Evolutionary conservation across 2,113 vertebrate species (phyloP).

Genomic region (Anoura caudifer): DNA sequence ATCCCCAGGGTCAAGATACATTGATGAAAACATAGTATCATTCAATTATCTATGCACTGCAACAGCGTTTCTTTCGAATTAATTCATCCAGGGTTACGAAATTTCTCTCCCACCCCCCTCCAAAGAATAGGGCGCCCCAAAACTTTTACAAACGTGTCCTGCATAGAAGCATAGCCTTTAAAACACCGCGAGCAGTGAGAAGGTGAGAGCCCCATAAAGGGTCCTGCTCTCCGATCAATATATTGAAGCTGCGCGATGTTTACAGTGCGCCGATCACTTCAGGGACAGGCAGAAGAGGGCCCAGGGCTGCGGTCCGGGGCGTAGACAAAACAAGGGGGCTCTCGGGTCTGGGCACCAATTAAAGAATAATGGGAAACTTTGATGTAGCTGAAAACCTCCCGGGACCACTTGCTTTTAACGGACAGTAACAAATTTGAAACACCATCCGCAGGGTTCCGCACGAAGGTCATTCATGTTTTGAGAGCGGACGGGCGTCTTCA

Average conservation of each 20-base stretch:
- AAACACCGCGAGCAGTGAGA: slow-evolving; percentile 49
- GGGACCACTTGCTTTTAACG: slow-evolving; percentile 73
- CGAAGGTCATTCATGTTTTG: not conserved
- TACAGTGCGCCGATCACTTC: slow-evolving; percentile 69
- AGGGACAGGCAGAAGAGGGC: slow-evolving; percentile 75
- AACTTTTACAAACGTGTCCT: slow-evolving; percentile 39
- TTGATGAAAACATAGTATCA: not conserved
- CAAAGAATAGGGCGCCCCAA: not conserved
- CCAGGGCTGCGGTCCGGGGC: slow-evolving; percentile 42
- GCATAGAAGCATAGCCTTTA: slow-evolving; percentile 29
- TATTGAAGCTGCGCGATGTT: slow-evolving; percentile 77
- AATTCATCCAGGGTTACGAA: not conserved
- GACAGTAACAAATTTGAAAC: slow-evolving; percentile 58
- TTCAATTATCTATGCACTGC: not conserved
- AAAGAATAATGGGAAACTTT: slow-evolving; percentile 71
- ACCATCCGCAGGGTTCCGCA: not conserved
- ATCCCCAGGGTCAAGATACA: not conserved
- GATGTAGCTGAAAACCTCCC: slow-evolving; percentile 71
- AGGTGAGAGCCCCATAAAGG: slow-evolving; percentile 70
- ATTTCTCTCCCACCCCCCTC: not conserved
- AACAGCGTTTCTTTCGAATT: not conserved
- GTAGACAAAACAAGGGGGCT: slow-evolving; percentile 73
- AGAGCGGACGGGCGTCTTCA: slow-evolving; percentile 20
- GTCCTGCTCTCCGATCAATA: slow-evolving; percentile 75
- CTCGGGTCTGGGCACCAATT: slow-evolving; percentile 65